phyloP scores from a whole-genome alignment of 2,888 invertebrate genomes.

The Nipponacmea schrenckii region DNA sequence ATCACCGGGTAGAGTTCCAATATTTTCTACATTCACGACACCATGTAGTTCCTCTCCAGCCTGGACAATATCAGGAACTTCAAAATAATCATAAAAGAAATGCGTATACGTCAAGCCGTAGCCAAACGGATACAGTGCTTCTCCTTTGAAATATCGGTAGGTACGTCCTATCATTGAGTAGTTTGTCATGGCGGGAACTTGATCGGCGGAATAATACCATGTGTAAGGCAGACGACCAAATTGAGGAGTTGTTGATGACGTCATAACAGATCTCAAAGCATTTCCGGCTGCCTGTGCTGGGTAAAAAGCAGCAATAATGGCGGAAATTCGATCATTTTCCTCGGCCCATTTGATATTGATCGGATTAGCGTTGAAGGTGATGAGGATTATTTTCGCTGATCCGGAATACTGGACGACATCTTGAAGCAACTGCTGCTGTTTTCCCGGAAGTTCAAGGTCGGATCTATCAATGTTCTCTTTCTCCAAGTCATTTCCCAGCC shows the following conservation, averaged over 20 bases:
- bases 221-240: constrained; percentile 59
- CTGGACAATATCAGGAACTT: constrained; percentile 30
- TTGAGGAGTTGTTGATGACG: constrained; percentile 41
- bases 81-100: constrained; percentile 37
- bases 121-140: constrained; percentile 55
- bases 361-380: constrained; percentile 62
- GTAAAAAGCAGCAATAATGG: constrained; percentile 53
- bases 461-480: constrained; percentile 52
- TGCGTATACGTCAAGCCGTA: constrained; percentile 50
- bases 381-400: constrained; percentile 36
- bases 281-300: constrained; percentile 60
- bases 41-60: constrained; percentile 44
- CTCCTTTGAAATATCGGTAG: constrained; percentile 51
- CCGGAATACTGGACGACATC: constrained; percentile 29
- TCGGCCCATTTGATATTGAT: constrained; percentile 59
- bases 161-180: constrained; percentile 53
- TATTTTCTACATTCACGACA: constrained; percentile 45
- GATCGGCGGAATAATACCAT: constrained; percentile 47
- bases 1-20: constrained; percentile 45
- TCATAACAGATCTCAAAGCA: constrained; percentile 49
- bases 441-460: constrained; percentile 52
- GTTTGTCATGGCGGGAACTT: constrained; percentile 41
- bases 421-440: constrained; percentile 49
- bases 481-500: constrained; percentile 53
- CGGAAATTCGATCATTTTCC: constrained; percentile 35